Percentiles rank a stretch among this genome's conserved stretches.
phyloP scores from a whole-genome alignment of 2,113 vertebrate genomes.

The Channa maculata region DNA sequence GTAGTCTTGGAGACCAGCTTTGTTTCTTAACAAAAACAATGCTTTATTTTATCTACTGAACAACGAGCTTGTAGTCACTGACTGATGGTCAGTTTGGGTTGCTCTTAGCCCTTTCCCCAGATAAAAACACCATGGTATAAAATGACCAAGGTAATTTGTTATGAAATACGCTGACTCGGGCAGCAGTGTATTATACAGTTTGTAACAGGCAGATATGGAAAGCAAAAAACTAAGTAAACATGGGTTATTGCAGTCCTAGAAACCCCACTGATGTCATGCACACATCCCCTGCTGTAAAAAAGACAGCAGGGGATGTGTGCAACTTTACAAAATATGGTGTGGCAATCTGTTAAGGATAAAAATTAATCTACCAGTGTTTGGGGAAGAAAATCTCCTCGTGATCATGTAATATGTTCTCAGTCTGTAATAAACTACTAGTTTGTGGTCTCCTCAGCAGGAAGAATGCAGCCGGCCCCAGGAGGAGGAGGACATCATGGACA shows the following conservation, averaged over 20 bases:
- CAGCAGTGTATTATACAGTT: conserved; percentile 3
- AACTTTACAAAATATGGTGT: conserved; percentile 25
- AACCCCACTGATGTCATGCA: conserved; percentile 28
- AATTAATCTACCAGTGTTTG: conserved; percentile 8
- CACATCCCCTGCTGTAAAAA: neutral
- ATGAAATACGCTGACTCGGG: conserved; percentile 20
- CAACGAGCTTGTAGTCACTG: neutral
- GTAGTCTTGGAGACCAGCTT: neutral
- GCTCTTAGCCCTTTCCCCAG: neutral
- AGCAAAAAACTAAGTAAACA: conserved; percentile 7
- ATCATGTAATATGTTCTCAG: neutral
- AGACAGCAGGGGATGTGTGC: too few relatives aligned
- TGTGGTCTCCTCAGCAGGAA: conserved; percentile 81
- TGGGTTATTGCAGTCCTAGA: conserved; percentile 37
- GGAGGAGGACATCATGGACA: conserved; percentile 97
- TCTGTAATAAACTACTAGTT: conserved; percentile 4
- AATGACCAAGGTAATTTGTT: neutral
- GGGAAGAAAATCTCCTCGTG: neutral
- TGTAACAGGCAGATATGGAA: conserved; percentile 16
- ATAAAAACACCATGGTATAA: neutral
- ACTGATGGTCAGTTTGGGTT: neutral
- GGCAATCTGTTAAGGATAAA: conserved; percentile 19
- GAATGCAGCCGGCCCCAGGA: conserved; percentile 91
- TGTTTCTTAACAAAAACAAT: neutral
- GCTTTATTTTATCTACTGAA: neutral